phyloP scores from a whole-genome alignment of 2,113 vertebrate species.

The Corythornis vintsioides region DNA sequence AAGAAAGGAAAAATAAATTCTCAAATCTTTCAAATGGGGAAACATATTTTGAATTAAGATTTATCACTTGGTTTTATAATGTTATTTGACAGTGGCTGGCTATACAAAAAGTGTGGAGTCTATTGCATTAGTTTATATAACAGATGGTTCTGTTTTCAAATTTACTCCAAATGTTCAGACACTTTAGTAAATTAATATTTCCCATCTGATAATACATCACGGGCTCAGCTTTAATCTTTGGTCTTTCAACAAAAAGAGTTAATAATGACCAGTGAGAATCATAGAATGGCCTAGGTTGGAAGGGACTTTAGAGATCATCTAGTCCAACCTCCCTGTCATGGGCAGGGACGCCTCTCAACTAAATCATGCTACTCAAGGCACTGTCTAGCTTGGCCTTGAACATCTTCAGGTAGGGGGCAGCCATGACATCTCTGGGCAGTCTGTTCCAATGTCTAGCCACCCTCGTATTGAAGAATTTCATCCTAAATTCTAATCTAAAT shows the following conservation, averaged over 20 bases:
- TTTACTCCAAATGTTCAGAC: conserved; percentile 77
- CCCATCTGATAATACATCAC: conserved; percentile 69
- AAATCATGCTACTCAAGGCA: too few species aligned
- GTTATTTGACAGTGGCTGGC: conserved; percentile 72
- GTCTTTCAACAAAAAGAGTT: conserved; percentile 51
- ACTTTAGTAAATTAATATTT: conserved; percentile 75
- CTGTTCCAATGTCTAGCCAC: too few species aligned
- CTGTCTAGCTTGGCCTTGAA: too few species aligned
- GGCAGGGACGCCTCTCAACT: too few species aligned
- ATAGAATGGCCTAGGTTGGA: too few species aligned
- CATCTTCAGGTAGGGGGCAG: too few species aligned
- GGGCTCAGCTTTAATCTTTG: conserved; percentile 57
- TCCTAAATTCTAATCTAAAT: too few species aligned
- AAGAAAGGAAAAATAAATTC: conserved; percentile 56
- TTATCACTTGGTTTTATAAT: conserved; percentile 75
- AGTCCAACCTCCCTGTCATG: too few species aligned
- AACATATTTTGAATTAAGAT: conserved; percentile 62
- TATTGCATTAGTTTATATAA: conserved; percentile 73
- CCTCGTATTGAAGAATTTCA: too few species aligned
- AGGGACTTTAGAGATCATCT: too few species aligned
- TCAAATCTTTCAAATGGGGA: conserved; percentile 46
- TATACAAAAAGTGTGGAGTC: conserved; percentile 66
- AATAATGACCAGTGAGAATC: conserved; percentile 30
- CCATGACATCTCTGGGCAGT: too few species aligned
- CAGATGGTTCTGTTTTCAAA: conserved; percentile 82